Evolutionary conservation across 1,140 invertebrate genomes (phyloP), one percentile per base, ranked within the genome.

Genomic region (Aphidius gifuensis): DNA sequence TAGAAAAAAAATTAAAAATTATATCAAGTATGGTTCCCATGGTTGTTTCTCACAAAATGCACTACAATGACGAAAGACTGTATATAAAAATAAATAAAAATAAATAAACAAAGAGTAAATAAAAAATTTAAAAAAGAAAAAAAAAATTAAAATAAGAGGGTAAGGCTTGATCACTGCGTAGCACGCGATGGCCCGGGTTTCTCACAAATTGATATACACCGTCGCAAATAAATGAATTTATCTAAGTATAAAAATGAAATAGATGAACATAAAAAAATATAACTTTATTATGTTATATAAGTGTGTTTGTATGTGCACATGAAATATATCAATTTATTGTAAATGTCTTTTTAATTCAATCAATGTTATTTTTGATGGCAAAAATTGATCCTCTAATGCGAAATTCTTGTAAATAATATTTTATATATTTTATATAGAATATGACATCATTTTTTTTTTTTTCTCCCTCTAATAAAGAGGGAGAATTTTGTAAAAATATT

Each of bases 321-420:
- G 23, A 9, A 61, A 55, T 32, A 4, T 32, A 55, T 69, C 74
- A 75, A 80, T 76, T 75, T 69, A 38, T 38, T 62, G 71, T 71
- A 58, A 78, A 79, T 71, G 74, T 79, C 74, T 77, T 78, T 80
- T 80, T 78, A 79, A 80, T 66, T 72, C 73, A 80, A 80, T 80
- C 78, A 80, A 80, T 16, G 16, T 80, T 78, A 78, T 55, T 71
- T 45, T 57, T 56, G 55, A 64, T 49, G 47, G 5, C 40, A 6
- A 9, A n/a, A 42, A n/a, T 39, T 39, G 61, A 47, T 16, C 60
- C 66, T 62, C 74, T 80, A 80, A 80, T 80, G 79, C 75, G 79
- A 80, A 80, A 80, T 78, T 75, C 78, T 79, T 79, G 78, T 55
- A 43, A n/a, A n/a, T 5, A 32, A 32, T 32, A 32, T 32, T 32